These are phyloP conservation scores for Aspiorhynchus laticeps DNA, from an alignment of 2,113 vertebrate species.

Conservation along the genomic window DNA sequence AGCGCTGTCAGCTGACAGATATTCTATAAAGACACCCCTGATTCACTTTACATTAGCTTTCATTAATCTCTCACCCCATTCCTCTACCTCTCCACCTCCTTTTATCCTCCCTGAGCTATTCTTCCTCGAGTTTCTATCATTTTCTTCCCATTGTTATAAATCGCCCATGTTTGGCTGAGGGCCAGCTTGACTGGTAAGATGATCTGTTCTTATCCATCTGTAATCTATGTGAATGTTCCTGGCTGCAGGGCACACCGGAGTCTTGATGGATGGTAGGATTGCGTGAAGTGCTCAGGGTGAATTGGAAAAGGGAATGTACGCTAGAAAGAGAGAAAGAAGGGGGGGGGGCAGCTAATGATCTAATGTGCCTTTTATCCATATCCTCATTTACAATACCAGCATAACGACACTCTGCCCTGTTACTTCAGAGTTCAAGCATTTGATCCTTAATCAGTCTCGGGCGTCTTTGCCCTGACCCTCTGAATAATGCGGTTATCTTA, in stretches of 20 bases:
- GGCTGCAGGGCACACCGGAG: slow-evolving; percentile 61
- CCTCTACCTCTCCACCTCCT: background rate
- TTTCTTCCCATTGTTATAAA: slow-evolving; percentile 63
- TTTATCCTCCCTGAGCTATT: slow-evolving; percentile 57
- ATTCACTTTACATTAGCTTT: slow-evolving; percentile 33
- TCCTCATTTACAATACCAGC: background rate
- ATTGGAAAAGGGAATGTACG: slow-evolving; percentile 54
- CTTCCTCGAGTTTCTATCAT: slow-evolving; percentile 56
- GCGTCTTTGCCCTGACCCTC: background rate
- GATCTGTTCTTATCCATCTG: slow-evolving; percentile 65
- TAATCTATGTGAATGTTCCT: slow-evolving; percentile 62
- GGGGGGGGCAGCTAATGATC: background rate
- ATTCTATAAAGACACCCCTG: background rate
- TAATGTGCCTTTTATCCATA: background rate
- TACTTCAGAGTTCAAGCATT: background rate
- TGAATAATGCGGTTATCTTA: slow-evolving; percentile 8
- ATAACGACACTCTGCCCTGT: background rate
- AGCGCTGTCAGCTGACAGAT: background rate
- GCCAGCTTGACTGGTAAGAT: slow-evolving; percentile 66
- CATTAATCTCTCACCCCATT: slow-evolving; percentile 13
- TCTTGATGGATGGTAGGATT: slow-evolving; percentile 61
- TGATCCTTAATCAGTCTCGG: slow-evolving; percentile 5
- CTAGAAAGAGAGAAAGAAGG: slow-evolving; percentile 13
- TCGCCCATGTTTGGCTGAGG: slow-evolving; percentile 56
- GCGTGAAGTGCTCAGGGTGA: slow-evolving; percentile 47